Base-by-base conservation (phyloP, 2,113 vertebrate genomes). In the Monarcha castaneiventris region DNA sequence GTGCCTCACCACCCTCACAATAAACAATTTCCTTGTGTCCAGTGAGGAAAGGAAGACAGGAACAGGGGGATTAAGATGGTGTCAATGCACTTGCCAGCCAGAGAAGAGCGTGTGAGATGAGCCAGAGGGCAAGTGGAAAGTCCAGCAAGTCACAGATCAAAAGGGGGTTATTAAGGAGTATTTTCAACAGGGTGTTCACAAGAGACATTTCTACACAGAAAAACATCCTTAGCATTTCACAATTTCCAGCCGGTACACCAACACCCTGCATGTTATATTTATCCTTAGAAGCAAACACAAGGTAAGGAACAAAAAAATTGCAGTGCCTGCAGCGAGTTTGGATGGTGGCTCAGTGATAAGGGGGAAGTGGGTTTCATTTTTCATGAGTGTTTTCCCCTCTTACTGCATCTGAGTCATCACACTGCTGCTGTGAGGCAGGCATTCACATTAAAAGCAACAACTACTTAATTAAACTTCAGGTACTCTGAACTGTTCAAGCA, bases 331-430 rank as follows among this genome's bases (percentile, higher is more conserved):
- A 91, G 84, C 46, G 27, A 90, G 91, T 80, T 3, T 85, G 84
- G 51, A 86, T 77, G 48, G 72, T 73, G 84, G 33, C 41, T 96
- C 82, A 39, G 87, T 33, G 82, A 83, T 80, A 80, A 87, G 43
- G 63, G 76, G 51, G 33, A 86, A 94, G 76, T 41, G 55, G 44
- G 44, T 84, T 97, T 92, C 82, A 88, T 80, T 86, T 91, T 93
- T 73, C 83, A 67, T 84, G 67, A 93, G 52, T 61, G 51, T 74
- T 93, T 85, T 77, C 13, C 21, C 43, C 27, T 93, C 72, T 83
- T 72, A 27, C 41, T 75, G 64, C 11, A n/a, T 87, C 55, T 85
- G 72, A 90, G 85, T 46, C 67, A 73, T 43, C 56, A 51, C 43
- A 30, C 16, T 41, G 54, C 68, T 84, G 59, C 21, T 74, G 9